Percentiles rank a stretch among this genome's conserved stretches.
These are phyloP conservation scores for Ephestia elutella DNA, from an alignment of 1,140 invertebrate genomes.

Conservation along the genomic window DNA sequence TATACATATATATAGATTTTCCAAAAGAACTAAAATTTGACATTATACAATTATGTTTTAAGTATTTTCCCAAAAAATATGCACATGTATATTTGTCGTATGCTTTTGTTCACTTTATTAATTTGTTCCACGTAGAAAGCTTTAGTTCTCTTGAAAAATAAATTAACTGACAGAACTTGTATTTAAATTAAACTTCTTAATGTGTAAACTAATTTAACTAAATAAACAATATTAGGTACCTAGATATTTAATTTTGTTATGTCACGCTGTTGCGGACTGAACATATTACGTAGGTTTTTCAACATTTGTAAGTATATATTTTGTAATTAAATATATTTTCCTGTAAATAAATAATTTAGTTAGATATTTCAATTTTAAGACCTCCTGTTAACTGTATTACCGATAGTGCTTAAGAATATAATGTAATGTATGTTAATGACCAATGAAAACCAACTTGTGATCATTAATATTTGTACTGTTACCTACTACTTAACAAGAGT, in stretches of 20 bases:
- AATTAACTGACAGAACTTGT: too few relatives aligned
- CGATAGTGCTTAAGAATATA: slow-evolving; percentile 65
- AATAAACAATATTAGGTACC: neutral
- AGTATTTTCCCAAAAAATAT: slow-evolving; percentile 42
- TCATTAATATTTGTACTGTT: slow-evolving; percentile 75
- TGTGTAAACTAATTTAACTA: too few relatives aligned
- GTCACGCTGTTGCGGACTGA: slow-evolving; percentile 10
- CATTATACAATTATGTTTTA: slow-evolving; percentile 57
- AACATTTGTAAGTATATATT: slow-evolving; percentile 10
- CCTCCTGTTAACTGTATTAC: slow-evolving; percentile 66
- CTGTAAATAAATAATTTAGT: slow-evolving; percentile 54
- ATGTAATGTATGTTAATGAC: slow-evolving; percentile 75
- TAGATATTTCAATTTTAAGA: slow-evolving; percentile 47
- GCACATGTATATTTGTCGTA: slow-evolving; percentile 14
- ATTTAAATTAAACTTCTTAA: too few relatives aligned
- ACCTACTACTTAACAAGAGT: slow-evolving; percentile 74
- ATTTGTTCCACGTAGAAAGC: too few relatives aligned
- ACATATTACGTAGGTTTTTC: slow-evolving; percentile 6
- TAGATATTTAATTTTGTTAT: neutral
- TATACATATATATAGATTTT: slow-evolving; percentile 59
- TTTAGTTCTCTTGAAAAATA: too few relatives aligned
- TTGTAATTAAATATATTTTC: slow-evolving; percentile 15
- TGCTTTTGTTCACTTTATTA: too few relatives aligned
- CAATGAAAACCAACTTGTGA: slow-evolving; percentile 77
- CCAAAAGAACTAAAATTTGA: slow-evolving; percentile 60